Evolutionary conservation across 2,797 vertebrate species (phyloP), one percentile per base, ranked within the genome.

Genomic region (Phataginus tricuspis): DNA sequence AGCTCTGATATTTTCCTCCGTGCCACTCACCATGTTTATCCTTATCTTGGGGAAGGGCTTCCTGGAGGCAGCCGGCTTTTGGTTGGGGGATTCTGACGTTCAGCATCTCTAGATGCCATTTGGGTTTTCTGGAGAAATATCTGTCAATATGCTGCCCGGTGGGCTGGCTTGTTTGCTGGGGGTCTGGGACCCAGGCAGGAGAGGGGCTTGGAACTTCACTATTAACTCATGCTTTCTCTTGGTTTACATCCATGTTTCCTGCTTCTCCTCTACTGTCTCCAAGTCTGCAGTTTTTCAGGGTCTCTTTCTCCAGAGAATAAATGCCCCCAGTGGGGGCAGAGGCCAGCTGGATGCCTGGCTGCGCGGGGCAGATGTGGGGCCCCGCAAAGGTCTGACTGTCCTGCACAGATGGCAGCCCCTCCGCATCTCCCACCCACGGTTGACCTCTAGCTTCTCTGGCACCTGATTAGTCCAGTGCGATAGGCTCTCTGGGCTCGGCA

Each of bases 111-210:
- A 82, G 25, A 10, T 1, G 1, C 16, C n/a, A 4, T 13, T 7
- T 0, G 0, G 23, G 10, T 29, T 69, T 83, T 86, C 72, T n/a
- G 0, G 59, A 45, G 37, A 16, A n/a, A 49, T n/a, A 2, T 5
- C 51, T 15, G 0, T n/a, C 21, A 0, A 1, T 7, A 2, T 16
- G 29, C n/a, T 23, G 80, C 63, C 49, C 23, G 63, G 42, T 6
- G 49, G 37, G 57, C 61, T 71, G 42, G 61, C 77, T 7, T 14
- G 21, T 89, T 63, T 16, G 34, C 83, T 9, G 0, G 37, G 7
- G 53, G 25, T 66, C 34, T 42, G 53, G 55, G 79, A 83, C 16
- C 25, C 19, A 6, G 49, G 72, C 51, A 27, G 34, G n/a, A 42
- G 72, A 57, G 39, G 79, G 9, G n/a, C 63, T 78, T 39, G 29